These are phyloP conservation scores for Pentalonia nigronervosa DNA, from an alignment of 1,140 invertebrate genomes.

Conservation along the genomic window DNA sequence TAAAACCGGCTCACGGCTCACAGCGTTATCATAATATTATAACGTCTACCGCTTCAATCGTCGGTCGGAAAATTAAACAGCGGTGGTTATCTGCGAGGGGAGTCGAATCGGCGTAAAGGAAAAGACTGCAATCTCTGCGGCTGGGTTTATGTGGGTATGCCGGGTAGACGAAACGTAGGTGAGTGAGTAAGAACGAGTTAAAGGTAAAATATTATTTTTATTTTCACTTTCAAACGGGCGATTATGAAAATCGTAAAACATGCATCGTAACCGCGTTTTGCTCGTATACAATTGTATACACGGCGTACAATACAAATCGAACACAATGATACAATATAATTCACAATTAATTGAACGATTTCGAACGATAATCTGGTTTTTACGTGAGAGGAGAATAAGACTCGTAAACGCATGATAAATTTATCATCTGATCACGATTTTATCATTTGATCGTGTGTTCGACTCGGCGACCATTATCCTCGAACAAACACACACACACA, in stretches of 20 bases:
- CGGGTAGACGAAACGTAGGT: not conserved
- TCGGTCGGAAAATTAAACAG: not conserved
- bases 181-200: not conserved
- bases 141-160: no score
- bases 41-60: not conserved
- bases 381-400: not conserved
- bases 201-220: not conserved
- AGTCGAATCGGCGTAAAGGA: not conserved
- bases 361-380: not conserved
- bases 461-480: not conserved
- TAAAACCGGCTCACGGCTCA: not conserved
- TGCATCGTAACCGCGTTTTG: not conserved
- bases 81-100: not conserved
- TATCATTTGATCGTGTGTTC: not conserved
- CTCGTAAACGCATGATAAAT: not conserved
- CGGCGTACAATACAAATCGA: not conserved
- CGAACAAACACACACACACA: not conserved
- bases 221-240: not conserved
- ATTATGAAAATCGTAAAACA: not conserved
- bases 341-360: not conserved
- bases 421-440: slow-evolving; percentile 19
- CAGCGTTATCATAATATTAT: not conserved
- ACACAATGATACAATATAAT: not conserved
- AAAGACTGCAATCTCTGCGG: not conserved
- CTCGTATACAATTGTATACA: not conserved